phyloP scores from a whole-genome alignment of 2,888 invertebrate species.

The Dryobota labecula region DNA sequence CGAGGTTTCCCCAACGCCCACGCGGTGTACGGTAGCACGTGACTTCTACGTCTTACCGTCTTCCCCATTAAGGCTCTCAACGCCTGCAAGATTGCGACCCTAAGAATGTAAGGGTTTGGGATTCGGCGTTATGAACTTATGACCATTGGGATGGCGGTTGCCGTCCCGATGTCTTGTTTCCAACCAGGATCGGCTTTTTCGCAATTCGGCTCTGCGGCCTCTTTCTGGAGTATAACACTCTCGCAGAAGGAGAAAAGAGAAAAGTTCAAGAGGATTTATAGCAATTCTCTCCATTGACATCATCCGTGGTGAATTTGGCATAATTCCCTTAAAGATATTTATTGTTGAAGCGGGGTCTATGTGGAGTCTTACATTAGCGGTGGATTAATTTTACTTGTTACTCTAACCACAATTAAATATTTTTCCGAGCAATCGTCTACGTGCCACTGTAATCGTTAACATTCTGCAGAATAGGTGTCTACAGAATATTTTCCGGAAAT shows the following conservation, averaged over 20 bases:
- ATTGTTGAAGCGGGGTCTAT: not conserved
- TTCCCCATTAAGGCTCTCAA: not conserved
- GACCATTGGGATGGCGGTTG: too few relatives aligned
- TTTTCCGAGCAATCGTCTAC: slow-evolving; percentile 1
- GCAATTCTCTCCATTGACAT: not conserved
- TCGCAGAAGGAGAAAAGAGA: not conserved
- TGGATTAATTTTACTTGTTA: slow-evolving; percentile 1
- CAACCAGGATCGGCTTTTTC: not conserved
- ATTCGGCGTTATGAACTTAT: not conserved
- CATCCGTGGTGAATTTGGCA: not conserved
- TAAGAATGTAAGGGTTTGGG: not conserved
- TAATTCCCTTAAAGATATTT: not conserved
- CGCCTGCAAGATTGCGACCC: not conserved
- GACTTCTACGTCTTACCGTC: not conserved
- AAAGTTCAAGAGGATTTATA: not conserved
- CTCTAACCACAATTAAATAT: not conserved
- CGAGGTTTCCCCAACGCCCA: not conserved
- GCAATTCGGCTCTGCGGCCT: too few relatives aligned
- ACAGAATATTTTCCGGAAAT: not conserved
- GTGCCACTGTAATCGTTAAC: not conserved
- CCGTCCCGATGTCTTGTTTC: not conserved
- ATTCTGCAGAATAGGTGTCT: slow-evolving; percentile 8
- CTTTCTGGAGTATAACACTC: not conserved
- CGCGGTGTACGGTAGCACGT: not conserved
- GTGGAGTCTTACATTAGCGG: not conserved